These are phyloP conservation scores for Seladonia tumulorum DNA, from an alignment of 2,888 invertebrate species.

Conservation along the genomic window DNA sequence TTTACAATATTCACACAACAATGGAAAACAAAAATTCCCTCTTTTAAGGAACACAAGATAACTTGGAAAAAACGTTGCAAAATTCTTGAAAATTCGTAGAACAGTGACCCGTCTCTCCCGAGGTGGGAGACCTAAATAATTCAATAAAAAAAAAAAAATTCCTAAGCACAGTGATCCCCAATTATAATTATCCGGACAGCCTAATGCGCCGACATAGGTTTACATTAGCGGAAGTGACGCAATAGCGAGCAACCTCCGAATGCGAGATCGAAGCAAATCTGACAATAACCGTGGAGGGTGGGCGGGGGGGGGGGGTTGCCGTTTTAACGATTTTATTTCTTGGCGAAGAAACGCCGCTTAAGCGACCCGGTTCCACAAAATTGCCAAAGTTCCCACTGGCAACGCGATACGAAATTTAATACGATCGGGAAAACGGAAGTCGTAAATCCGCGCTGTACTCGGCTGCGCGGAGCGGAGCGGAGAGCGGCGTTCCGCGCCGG, in stretches of 20 bases:
- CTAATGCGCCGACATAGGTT: not conserved
- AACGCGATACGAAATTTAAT: conserved; percentile 28
- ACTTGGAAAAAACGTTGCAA: too few relatives aligned
- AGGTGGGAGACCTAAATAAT: not conserved
- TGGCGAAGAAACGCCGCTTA: conserved; percentile 13
- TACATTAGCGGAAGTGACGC: not conserved
- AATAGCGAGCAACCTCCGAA: not conserved
- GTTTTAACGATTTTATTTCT: conserved; percentile 11
- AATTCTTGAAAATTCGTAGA: too few relatives aligned
- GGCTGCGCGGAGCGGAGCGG: not conserved
- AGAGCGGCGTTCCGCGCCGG: not conserved
- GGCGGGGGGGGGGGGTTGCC: too few relatives aligned
- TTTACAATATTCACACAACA: too few relatives aligned
- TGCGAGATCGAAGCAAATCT: not conserved
- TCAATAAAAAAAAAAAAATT: not conserved
- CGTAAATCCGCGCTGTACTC: conserved; percentile 28
- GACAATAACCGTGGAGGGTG: not conserved
- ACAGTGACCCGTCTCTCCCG: too few relatives aligned
- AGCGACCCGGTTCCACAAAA: conserved; percentile 25
- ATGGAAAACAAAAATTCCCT: too few relatives aligned
- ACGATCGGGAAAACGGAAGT: conserved; percentile 20
- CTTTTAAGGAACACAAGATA: too few relatives aligned
- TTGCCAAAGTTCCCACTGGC: conserved; percentile 29
- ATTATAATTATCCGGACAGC: not conserved
- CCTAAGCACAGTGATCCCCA: not conserved